phyloP scores from a whole-genome alignment of 2,113 vertebrate species.

The Xiphophorus couchianus region DNA sequence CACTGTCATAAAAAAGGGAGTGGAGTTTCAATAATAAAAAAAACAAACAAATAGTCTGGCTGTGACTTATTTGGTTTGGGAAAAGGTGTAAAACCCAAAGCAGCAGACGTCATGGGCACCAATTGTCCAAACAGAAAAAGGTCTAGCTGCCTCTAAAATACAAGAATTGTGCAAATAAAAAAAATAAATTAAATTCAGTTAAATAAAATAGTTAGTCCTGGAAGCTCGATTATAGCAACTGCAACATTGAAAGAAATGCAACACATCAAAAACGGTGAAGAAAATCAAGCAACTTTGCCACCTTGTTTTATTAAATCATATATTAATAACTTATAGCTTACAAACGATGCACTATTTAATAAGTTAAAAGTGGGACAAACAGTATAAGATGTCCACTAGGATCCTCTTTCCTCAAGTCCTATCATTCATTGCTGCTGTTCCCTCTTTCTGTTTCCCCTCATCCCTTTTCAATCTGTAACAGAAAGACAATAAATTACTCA shows the following conservation, averaged over 20 bases:
- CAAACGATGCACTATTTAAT: background rate
- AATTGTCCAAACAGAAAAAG: background rate
- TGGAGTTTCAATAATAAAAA: slow-evolving; percentile 21
- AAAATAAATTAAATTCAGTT: background rate
- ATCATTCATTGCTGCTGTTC: background rate
- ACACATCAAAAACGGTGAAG: background rate
- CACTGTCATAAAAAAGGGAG: background rate
- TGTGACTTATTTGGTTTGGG: slow-evolving; percentile 9
- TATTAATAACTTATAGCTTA: background rate
- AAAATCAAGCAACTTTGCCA: background rate
- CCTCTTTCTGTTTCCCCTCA: slow-evolving; percentile 16
- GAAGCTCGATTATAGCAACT: background rate
- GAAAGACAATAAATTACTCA: background rate
- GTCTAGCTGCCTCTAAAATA: background rate
- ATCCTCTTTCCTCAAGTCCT: background rate
- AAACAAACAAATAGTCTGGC: background rate
- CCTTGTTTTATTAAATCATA: slow-evolving; percentile 5
- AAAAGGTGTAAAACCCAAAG: background rate
- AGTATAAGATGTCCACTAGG: background rate
- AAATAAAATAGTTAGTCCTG: background rate
- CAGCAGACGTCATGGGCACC: background rate
- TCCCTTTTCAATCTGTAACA: slow-evolving; percentile 29
- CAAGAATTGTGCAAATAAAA: background rate
- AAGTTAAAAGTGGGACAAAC: slow-evolving; percentile 16
- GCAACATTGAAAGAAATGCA: background rate